A percentile compares a stretch with the other conserved stretches of the same genome.
Conservation (phyloP, 2,113 vertebrate genomes). For the Excalfactoria chinensis region DNA sequence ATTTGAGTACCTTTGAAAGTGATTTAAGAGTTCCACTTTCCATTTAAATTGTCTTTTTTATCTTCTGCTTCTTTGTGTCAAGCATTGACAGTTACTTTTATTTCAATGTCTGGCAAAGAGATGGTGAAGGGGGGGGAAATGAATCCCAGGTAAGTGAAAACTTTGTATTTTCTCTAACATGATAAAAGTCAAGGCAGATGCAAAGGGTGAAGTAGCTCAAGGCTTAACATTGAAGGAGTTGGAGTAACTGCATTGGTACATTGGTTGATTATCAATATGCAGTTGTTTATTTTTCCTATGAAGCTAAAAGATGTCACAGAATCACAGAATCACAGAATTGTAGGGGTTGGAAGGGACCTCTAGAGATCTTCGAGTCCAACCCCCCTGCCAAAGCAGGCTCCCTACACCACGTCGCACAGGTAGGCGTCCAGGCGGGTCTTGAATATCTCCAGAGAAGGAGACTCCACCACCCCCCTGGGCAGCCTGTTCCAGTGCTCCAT, state of each 20-base stretch:
- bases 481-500: too few species aligned
- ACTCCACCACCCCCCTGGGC: too few species aligned
- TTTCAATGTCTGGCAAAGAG: slow-evolving; percentile 14
- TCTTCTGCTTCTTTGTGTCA: slow-evolving; percentile 27
- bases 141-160: neutral
- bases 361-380: too few species aligned
- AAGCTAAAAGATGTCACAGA: neutral
- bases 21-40: neutral
- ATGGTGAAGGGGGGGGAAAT: neutral
- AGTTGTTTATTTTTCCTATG: neutral
- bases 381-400: too few species aligned
- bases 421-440: too few species aligned
- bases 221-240: neutral
- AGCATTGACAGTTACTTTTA: slow-evolving; percentile 29
- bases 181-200: neutral
- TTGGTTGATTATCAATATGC: neutral
- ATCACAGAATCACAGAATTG: too few species aligned
- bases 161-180: neutral
- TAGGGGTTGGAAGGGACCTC: too few species aligned
- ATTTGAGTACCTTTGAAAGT: slow-evolving; percentile 27
- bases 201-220: neutral
- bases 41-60: slow-evolving; percentile 10
- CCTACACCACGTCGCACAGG: too few species aligned
- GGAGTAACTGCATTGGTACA: neutral
- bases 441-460: too few species aligned